These are phyloP conservation scores for Drosophila takahashii DNA, from an alignment of 1,140 invertebrate genomes.

Conservation along the genomic window DNA sequence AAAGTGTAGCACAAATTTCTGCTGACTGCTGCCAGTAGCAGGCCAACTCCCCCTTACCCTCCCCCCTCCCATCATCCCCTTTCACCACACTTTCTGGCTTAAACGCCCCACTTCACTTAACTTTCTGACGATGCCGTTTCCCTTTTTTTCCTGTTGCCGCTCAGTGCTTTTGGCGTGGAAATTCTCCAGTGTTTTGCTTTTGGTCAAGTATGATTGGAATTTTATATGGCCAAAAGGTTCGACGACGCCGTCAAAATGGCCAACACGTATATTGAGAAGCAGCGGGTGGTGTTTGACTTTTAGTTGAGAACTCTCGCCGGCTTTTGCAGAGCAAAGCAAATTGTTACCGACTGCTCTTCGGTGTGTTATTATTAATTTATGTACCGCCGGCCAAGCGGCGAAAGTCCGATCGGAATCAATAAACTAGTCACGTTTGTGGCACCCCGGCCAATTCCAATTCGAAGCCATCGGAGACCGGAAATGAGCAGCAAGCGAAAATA, in stretches of 20 bases:
- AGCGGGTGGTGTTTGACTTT: slow-evolving; percentile 67
- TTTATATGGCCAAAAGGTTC: slow-evolving; percentile 76
- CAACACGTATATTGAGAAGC: slow-evolving; percentile 67
- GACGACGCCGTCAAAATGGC: slow-evolving; percentile 62
- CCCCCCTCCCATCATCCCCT: background rate
- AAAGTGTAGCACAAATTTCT: slow-evolving; percentile 65
- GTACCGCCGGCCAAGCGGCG: slow-evolving; percentile 41
- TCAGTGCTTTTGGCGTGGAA: slow-evolving; percentile 43
- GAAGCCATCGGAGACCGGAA: slow-evolving; percentile 47
- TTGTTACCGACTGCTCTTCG: slow-evolving; percentile 70
- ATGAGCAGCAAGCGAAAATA: slow-evolving; percentile 69
- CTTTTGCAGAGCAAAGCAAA: slow-evolving; percentile 81
- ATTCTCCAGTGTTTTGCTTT: slow-evolving; percentile 82
- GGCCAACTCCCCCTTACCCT: slow-evolving; percentile 10
- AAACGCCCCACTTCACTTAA: slow-evolving; percentile 76
- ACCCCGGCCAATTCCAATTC: slow-evolving; percentile 16
- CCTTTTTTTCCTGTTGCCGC: slow-evolving; percentile 10
- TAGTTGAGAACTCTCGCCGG: slow-evolving; percentile 45
- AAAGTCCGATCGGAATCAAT: slow-evolving; percentile 71
- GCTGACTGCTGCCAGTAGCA: slow-evolving; percentile 67
- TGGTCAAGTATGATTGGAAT: slow-evolving; percentile 82
- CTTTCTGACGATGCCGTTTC: slow-evolving; percentile 22
- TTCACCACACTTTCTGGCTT: slow-evolving; percentile 42
- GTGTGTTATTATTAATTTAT: slow-evolving; percentile 82
- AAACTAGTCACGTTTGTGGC: slow-evolving; percentile 76